Conservation (phyloP, 2,797 vertebrate species). For the Scarus forsteni region DNA sequence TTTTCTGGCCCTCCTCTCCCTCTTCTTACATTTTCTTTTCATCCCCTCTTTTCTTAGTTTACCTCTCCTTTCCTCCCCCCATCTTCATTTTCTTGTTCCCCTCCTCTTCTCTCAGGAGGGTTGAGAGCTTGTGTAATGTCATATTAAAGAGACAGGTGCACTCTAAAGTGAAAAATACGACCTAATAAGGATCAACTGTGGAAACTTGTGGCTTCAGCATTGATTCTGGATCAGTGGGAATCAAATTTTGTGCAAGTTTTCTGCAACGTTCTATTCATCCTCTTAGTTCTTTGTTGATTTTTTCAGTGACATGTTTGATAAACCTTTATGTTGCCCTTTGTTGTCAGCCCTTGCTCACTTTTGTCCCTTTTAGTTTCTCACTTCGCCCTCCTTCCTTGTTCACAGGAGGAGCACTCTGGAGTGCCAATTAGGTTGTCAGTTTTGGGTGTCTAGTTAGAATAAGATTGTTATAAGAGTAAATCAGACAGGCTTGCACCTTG, state of each 20-base stretch:
- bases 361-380: background rate
- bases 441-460: too few species aligned
- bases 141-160: slow-evolving; percentile 49
- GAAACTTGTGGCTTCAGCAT: slow-evolving; percentile 29
- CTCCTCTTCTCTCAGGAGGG: slow-evolving; percentile 14
- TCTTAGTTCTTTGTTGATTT: slow-evolving; percentile 15
- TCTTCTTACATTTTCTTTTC: background rate
- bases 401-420: background rate
- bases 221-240: slow-evolving; percentile 37
- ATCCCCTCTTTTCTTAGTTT: background rate
- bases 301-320: slow-evolving; percentile 14
- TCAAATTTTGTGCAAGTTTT: slow-evolving; percentile 21
- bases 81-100: background rate
- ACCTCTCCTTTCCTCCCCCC: background rate
- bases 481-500: too few species aligned
- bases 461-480: too few species aligned
- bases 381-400: background rate
- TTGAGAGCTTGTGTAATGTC: slow-evolving; percentile 40
- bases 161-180: slow-evolving; percentile 39
- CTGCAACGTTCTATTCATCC: background rate
- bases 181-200: slow-evolving; percentile 22
- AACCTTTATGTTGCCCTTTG: slow-evolving; percentile 4
- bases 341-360: background rate
- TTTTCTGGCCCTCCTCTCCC: background rate
- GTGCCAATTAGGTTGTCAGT: too few species aligned